Base-by-base conservation (phyloP, 2,888 invertebrate genomes). In the Ceramica pisi region DNA sequence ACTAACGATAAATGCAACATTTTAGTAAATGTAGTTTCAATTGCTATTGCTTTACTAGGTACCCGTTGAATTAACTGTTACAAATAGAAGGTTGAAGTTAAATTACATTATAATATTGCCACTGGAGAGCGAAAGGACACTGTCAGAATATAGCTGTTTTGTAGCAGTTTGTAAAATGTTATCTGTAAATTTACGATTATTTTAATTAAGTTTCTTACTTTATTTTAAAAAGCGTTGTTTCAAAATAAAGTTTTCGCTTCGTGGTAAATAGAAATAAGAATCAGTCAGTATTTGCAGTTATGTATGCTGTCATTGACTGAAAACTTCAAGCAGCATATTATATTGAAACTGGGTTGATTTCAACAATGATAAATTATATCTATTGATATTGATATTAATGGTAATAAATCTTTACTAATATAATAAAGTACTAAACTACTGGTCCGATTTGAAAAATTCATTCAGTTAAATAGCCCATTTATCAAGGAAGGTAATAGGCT, bases 1-100 rank as follows among this genome's bases (percentile, higher is more conserved):
- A 78, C 74, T 67, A 77, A 78, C 62, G 80, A 83, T 83, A 85
- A 84, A 71, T 65, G 63, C 31, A 38, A 23, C 38, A 67, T 69
- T 82, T 75, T 75, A 78, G 57, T 62, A n/a, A 51, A 31, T 31
- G 31, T 31, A 57, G 63, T 81, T 77, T 75, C 38, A 80, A 75
- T 55, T 35, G 51, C 62, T 67, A 55, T 60, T 51, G 50, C 56
- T 63, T 5, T 44, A 31, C 38, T 51, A 53, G 48, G 50, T 53
- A 41, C n/a, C 9, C 23, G 9, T 44, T 51, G 44, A 68, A 73
- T 67, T 50, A 48, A 55, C 35, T 69, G 51, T 67, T 51, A 10
- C 41, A 21, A 16, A 35, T 44, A 48, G n/a, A 50, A 50, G 16
- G 19, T 5, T 62, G 46, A 38, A 35, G 8, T 74, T 19, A 12